phyloP scores from a whole-genome alignment of 2,113 vertebrate species.

The Columba janthina region DNA sequence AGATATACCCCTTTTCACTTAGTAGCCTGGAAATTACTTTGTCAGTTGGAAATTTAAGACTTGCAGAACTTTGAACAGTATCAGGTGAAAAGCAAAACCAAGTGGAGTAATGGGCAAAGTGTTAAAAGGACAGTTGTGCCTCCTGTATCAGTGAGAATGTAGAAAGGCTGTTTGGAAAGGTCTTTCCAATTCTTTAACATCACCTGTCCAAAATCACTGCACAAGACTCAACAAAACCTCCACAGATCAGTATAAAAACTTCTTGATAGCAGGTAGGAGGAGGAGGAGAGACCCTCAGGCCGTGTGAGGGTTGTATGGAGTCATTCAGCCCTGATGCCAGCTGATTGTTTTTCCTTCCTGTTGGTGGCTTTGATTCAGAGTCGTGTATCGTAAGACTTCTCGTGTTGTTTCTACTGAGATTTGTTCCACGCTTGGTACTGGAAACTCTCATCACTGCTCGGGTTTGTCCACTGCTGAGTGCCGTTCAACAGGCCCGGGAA shows the following conservation, averaged over 20 bases:
- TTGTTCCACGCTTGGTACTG: neutral
- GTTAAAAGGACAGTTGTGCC: neutral
- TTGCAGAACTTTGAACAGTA: neutral
- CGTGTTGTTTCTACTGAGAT: neutral
- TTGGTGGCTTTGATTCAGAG: neutral
- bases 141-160: neutral
- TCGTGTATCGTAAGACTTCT: no score
- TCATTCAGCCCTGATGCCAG: neutral
- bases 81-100: neutral
- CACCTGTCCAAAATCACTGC: neutral
- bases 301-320: neutral
- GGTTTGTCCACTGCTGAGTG: neutral
- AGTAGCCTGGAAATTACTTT: neutral
- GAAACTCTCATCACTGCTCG: neutral
- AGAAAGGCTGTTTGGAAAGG: neutral
- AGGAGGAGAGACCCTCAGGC: neutral
- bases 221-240: neutral
- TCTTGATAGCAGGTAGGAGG: neutral
- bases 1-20: neutral
- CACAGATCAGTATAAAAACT: neutral
- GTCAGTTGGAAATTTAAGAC: neutral
- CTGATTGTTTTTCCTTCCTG: neutral
- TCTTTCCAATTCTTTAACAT: neutral
- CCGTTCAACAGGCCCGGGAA: neutral
- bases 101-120: neutral